Conservation (phyloP, 2,113 vertebrate genomes). For the Zosterops japonicus region DNA sequence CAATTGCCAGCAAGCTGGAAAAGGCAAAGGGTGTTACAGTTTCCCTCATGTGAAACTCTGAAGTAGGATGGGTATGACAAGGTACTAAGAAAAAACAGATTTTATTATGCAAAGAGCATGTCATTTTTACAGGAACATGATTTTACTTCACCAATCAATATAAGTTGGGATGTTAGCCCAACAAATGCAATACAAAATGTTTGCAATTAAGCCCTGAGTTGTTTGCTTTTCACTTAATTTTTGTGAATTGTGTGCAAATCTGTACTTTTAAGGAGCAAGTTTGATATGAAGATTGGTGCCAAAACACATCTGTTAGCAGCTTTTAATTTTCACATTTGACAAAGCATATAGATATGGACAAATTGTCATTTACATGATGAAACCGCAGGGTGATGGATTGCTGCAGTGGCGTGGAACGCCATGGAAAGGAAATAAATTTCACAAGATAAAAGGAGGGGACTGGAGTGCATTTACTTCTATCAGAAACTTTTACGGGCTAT, state of each 20-base stretch:
- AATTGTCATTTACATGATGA: slow-evolving; percentile 58
- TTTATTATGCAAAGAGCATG: neutral
- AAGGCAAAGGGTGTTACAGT: neutral
- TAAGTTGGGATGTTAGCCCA: neutral
- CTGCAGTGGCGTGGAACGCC: neutral
- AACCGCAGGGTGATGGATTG: slow-evolving; percentile 16
- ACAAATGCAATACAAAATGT: fast-evolving
- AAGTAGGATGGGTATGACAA: neutral
- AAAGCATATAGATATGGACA: neutral
- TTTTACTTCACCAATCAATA: neutral
- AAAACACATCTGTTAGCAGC: slow-evolving; percentile 48
- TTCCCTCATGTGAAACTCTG: neutral
- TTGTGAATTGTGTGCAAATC: neutral
- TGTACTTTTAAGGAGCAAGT: neutral
- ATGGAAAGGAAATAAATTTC: slow-evolving; percentile 23
- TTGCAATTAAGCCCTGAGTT: neutral
- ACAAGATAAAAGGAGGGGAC: slow-evolving; percentile 43
- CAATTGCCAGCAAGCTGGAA: neutral
- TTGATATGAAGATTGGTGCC: neutral
- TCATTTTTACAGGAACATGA: neutral
- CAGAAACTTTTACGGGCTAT: slow-evolving; percentile 6
- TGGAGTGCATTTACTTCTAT: slow-evolving; percentile 34
- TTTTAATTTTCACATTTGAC: slow-evolving; percentile 49
- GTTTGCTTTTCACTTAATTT: neutral
- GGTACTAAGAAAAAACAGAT: neutral